phyloP scores from a whole-genome alignment of 2,797 vertebrate genomes.

The Eremophila alpestris region DNA sequence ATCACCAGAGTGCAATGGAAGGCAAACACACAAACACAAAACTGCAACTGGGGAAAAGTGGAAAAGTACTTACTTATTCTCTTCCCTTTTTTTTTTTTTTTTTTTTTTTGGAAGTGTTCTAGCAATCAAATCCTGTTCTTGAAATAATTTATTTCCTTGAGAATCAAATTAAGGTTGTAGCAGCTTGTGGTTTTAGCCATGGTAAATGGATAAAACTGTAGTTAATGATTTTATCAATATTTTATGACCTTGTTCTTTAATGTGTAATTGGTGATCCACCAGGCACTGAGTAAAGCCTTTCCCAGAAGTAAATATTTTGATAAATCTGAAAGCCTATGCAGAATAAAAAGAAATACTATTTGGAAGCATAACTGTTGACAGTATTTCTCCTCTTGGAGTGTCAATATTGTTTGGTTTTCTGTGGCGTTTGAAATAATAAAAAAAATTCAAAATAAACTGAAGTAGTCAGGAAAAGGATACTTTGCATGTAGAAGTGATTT shows the following conservation, averaged over 20 bases:
- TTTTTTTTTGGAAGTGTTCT: not conserved
- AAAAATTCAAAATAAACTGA: not conserved
- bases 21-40: not conserved
- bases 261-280: constrained; percentile 23
- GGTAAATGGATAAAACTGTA: constrained; percentile 44
- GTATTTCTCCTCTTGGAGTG: not conserved
- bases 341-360: not conserved
- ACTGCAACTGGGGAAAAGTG: not conserved
- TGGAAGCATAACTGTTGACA: not conserved
- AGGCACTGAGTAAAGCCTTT: constrained; percentile 19
- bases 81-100: not conserved
- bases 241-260: constrained; percentile 53
- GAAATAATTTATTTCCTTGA: constrained; percentile 43
- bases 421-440: not conserved
- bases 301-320: constrained; percentile 54
- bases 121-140: constrained; percentile 7
- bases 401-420: not conserved
- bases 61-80: too few relatives aligned
- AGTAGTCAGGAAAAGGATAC: not conserved
- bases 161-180: constrained; percentile 37
- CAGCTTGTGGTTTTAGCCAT: constrained; percentile 26
- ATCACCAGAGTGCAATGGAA: not conserved
- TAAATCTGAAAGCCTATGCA: not conserved
- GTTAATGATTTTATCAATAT: constrained; percentile 69
- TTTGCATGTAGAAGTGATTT: not conserved